Conservation (phyloP, 2,113 vertebrate genomes). For the Willisornis vidua region DNA sequence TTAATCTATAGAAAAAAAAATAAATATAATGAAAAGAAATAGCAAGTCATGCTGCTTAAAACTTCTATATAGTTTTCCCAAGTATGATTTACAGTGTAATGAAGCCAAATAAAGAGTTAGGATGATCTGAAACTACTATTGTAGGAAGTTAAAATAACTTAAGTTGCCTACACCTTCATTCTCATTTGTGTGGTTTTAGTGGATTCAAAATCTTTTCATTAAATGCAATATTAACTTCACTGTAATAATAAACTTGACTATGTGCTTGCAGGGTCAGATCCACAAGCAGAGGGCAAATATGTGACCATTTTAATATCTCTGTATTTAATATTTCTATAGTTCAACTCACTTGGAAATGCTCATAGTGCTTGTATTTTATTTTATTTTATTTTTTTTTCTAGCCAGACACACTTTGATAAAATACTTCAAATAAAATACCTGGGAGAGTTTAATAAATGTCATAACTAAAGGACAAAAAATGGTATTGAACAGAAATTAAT, state of each 20-base stretch:
- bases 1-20: not conserved
- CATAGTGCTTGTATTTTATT: rapidly evolving
- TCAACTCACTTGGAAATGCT: not conserved
- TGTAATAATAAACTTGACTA: not conserved
- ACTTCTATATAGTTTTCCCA: not conserved
- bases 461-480: not conserved
- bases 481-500: not conserved
- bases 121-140: not conserved
- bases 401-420: not conserved
- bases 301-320: not conserved
- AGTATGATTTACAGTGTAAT: not conserved
- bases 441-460: not conserved
- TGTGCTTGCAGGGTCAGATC: not conserved
- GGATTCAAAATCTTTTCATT: not conserved
- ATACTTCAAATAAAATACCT: not conserved
- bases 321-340: not conserved
- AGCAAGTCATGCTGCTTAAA: not conserved
- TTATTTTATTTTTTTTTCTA: not conserved
- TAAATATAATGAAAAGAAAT: not conserved
- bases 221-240: not conserved
- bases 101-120: not conserved
- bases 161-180: not conserved
- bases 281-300: not conserved
- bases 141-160: not conserved
- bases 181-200: not conserved